Evolutionary conservation across 2,113 vertebrate genomes (phyloP).

Genomic region (Thamnophis sirtalis): DNA sequence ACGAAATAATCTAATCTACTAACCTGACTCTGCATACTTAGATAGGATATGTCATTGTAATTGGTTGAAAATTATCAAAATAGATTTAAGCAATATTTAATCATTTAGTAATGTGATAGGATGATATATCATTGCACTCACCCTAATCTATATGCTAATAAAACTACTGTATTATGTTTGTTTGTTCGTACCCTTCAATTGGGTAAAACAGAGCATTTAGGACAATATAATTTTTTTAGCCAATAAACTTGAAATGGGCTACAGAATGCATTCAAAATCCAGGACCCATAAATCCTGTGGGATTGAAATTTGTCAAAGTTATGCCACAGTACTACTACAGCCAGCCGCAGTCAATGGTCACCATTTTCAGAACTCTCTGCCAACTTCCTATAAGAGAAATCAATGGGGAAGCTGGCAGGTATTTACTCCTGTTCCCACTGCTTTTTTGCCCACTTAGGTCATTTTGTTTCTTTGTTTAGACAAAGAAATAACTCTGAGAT

Average conservation of each 20-base stretch:
- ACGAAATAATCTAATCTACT: neutral
- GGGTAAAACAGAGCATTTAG: neutral
- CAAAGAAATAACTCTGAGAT: neutral
- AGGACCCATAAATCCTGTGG: neutral
- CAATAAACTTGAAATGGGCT: neutral
- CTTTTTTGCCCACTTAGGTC: neutral
- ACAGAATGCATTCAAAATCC: neutral
- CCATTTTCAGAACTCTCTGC: neutral
- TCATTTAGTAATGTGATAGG: neutral
- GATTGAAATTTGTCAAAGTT: neutral
- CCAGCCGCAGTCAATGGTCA: neutral
- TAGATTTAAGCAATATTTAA: neutral
- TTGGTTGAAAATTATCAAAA: neutral
- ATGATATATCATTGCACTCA: neutral
- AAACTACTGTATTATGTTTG: neutral
- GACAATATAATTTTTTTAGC: neutral
- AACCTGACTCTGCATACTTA: neutral
- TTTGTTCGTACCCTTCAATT: neutral
- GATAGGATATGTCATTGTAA: neutral
- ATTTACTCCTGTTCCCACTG: neutral
- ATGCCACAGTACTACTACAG: neutral
- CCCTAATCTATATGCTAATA: neutral
- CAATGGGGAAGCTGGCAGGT: neutral
- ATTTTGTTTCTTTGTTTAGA: neutral
- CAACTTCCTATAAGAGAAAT: neutral